These are phyloP conservation scores for Rotaria socialis DNA, from an alignment of 2,888 invertebrate species.

Conservation along the genomic window DNA sequence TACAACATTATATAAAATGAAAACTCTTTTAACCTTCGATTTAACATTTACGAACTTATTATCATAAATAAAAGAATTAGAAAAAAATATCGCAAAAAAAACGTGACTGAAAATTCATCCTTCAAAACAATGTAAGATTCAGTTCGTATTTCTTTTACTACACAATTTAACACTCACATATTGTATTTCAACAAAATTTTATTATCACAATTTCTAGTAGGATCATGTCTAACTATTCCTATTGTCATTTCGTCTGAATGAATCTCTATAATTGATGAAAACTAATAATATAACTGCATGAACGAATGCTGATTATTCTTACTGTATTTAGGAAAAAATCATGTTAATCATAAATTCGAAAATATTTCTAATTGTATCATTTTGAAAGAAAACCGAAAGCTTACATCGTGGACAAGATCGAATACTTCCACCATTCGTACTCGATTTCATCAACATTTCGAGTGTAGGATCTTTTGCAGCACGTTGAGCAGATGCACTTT, in stretches of 20 bases:
- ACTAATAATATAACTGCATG: too few relatives aligned
- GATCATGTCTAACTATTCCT: too few relatives aligned
- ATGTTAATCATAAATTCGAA: too few relatives aligned
- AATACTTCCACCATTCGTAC: constrained; percentile 61
- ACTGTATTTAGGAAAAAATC: too few relatives aligned
- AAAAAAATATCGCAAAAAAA: background rate
- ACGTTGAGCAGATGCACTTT: background rate
- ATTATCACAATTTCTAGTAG: background rate
- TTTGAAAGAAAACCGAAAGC: background rate
- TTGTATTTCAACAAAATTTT: background rate
- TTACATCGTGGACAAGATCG: constrained; percentile 84
- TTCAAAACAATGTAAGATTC: background rate
- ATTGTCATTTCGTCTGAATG: background rate
- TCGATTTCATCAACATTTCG: constrained; percentile 29
- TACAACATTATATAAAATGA: too few relatives aligned
- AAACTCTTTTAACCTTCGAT: too few relatives aligned
- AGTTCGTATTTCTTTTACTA: background rate
- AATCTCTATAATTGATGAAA: background rate
- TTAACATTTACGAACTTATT: too few relatives aligned
- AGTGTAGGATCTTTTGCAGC: constrained; percentile 30
- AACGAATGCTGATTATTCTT: too few relatives aligned
- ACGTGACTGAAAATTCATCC: background rate
- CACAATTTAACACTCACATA: background rate
- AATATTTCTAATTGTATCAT: too few relatives aligned
- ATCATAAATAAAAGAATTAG: too few relatives aligned